Percentiles rank a stretch among this genome's conserved stretches.
Evolutionary conservation across 1,140 invertebrate genomes (phyloP).

Genomic region (Vanessa atalanta): DNA sequence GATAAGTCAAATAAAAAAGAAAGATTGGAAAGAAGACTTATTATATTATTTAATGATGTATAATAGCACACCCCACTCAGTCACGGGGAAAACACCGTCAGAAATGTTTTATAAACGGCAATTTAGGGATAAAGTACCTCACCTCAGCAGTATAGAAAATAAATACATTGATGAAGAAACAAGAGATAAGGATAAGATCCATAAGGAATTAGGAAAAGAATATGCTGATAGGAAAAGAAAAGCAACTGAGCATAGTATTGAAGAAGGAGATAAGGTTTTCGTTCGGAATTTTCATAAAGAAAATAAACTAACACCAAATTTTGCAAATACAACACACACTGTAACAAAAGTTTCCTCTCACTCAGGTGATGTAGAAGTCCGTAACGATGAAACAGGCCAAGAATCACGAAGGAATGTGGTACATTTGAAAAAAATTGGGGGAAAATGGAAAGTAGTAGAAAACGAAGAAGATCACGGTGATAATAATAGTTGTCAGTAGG

Average conservation of each 20-base stretch:
- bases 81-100: slow-evolving; percentile 40
- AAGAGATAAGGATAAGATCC: slow-evolving; percentile 31
- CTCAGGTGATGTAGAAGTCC: neutral
- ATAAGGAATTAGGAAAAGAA: slow-evolving; percentile 39
- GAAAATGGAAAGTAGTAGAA: slow-evolving; percentile 26
- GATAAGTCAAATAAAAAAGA: slow-evolving; percentile 35
- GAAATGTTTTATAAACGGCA: slow-evolving; percentile 36
- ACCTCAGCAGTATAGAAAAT: neutral
- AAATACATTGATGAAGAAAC: slow-evolving; percentile 21
- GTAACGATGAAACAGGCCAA: slow-evolving; percentile 33
- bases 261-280: slow-evolving; percentile 45
- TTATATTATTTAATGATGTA: slow-evolving; percentile 43
- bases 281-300: slow-evolving; percentile 37
- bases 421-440: slow-evolving; percentile 28
- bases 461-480: slow-evolving; percentile 1
- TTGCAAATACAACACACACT: neutral
- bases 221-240: slow-evolving; percentile 37
- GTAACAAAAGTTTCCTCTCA: neutral
- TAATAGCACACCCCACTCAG: slow-evolving; percentile 43
- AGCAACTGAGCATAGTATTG: slow-evolving; percentile 25
- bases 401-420: slow-evolving; percentile 23
- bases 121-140: slow-evolving; percentile 42
- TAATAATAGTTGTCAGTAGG: neutral
- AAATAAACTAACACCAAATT: slow-evolving; percentile 38
- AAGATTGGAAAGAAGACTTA: slow-evolving; percentile 34